Conservation (phyloP, 1,140 invertebrate species). For the Ceratina australensis region DNA sequence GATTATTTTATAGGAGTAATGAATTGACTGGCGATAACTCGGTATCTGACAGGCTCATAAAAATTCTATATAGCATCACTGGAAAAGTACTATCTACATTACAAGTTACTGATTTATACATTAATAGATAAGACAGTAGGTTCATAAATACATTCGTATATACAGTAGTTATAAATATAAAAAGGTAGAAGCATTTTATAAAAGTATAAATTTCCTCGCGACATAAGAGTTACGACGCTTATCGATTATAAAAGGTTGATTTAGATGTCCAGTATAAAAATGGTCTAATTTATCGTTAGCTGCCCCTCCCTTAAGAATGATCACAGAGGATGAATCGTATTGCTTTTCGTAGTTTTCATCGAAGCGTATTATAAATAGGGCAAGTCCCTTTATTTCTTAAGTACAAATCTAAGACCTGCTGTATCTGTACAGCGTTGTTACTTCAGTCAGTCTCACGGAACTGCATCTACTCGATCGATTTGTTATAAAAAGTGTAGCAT, state of each 20-base stretch:
- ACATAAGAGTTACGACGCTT: constrained; percentile 4
- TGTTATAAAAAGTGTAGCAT: not conserved
- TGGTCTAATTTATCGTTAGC: not conserved
- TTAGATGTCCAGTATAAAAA: not conserved
- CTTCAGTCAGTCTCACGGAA: constrained; percentile 31
- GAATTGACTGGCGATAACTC: not conserved
- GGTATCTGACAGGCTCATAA: constrained; percentile 1
- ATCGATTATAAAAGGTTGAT: not conserved
- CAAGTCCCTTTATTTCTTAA: not conserved
- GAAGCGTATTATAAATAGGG: not conserved
- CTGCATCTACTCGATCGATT: constrained; percentile 3
- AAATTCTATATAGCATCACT: constrained; percentile 12
- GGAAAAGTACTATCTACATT: constrained; percentile 31
- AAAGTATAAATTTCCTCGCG: constrained; percentile 7
- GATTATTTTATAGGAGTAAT: not conserved
- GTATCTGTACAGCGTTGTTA: constrained; percentile 12
- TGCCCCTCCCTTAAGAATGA: not conserved
- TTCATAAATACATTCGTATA: constrained; percentile 46
- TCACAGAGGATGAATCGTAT: not conserved
- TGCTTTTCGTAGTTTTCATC: not conserved
- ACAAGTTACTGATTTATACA: constrained; percentile 30
- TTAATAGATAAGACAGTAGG: constrained; percentile 39
- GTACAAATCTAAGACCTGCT: constrained; percentile 4
- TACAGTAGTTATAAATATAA: constrained; percentile 42
- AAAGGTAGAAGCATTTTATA: constrained; percentile 28